Conservation (phyloP, 2,113 vertebrate genomes). For the Nothocercus julius region DNA sequence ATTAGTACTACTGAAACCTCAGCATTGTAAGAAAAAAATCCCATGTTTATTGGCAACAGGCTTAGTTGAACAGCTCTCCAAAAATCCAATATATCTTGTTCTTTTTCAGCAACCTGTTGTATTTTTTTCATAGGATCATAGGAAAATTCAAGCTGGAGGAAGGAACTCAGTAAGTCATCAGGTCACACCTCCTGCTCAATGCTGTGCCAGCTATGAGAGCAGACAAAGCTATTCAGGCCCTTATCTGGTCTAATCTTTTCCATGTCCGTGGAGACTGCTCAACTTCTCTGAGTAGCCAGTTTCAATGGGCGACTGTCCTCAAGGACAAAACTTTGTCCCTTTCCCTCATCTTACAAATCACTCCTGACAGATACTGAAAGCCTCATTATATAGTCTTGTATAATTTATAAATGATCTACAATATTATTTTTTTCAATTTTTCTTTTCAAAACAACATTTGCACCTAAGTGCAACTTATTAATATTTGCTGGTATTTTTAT, state of each 20-base stretch:
- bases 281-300: neutral
- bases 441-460: neutral
- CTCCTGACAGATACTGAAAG: neutral
- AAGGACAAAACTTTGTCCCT: neutral
- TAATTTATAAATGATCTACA: neutral
- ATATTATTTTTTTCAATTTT: neutral
- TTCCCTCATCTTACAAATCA: neutral
- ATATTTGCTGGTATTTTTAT: neutral
- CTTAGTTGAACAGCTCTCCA: neutral
- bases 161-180: neutral
- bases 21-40: neutral
- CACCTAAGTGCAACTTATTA: neutral
- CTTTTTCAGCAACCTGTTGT: neutral
- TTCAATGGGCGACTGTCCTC: neutral
- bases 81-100: rapidly evolving
- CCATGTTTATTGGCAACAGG: neutral
- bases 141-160: neutral
- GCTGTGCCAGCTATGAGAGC: neutral
- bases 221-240: neutral
- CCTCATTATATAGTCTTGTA: neutral
- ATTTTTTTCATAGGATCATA: neutral
- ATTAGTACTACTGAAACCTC: neutral
- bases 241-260: neutral
- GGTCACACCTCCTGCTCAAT: neutral
- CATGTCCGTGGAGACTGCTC: neutral